phyloP scores from a whole-genome alignment of 2,888 invertebrate species.

The Notodonta ziczac region DNA sequence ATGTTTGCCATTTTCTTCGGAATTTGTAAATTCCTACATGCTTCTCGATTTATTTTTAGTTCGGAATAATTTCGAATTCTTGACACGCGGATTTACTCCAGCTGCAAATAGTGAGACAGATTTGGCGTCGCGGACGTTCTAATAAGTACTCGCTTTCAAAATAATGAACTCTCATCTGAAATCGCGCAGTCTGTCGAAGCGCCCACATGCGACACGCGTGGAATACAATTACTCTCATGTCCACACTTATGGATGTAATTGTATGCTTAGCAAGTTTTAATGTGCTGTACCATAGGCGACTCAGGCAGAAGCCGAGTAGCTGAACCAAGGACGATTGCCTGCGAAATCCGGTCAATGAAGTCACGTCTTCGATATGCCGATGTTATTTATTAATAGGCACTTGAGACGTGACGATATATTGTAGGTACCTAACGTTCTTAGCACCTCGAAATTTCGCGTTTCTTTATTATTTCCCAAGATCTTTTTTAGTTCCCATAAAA shows the following conservation, averaged over 20 bases:
- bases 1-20: conserved; percentile 37
- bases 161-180: conserved; percentile 45
- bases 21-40: conserved; percentile 39
- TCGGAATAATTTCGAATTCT: conserved; percentile 50
- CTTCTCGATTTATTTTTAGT: conserved; percentile 54
- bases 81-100: conserved; percentile 50
- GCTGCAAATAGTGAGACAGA: conserved; percentile 41
- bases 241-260: conserved; percentile 54
- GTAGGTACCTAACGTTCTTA: conserved; percentile 25
- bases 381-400: conserved; percentile 35
- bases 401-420: conserved; percentile 42
- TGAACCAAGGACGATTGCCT: conserved; percentile 64
- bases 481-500: conserved; percentile 64
- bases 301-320: conserved; percentile 51
- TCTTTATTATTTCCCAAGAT: conserved; percentile 54
- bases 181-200: conserved; percentile 36
- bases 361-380: conserved; percentile 53
- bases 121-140: conserved; percentile 26
- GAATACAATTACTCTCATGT: conserved; percentile 62
- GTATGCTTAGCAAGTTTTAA: conserved; percentile 61
- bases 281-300: conserved; percentile 58
- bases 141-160: conserved; percentile 31
- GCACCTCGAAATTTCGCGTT: conserved; percentile 51
- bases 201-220: conserved; percentile 50
- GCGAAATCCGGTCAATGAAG: conserved; percentile 62